These are phyloP conservation scores for Odocoileus virginianus DNA, from an alignment of 2,113 vertebrate genomes.

Conservation along the genomic window DNA sequence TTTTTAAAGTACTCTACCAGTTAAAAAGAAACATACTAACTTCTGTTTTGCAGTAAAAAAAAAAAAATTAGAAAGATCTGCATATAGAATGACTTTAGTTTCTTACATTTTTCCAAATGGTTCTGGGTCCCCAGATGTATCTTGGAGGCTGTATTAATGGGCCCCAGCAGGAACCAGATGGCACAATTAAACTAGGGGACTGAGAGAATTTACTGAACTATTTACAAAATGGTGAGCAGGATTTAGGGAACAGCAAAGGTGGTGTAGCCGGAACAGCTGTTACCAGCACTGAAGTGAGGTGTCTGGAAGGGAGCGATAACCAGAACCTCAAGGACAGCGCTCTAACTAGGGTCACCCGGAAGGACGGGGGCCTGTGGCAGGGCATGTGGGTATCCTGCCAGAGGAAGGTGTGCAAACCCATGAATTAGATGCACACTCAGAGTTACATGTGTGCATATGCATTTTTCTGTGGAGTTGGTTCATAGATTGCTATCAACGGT, in stretches of 20 bases:
- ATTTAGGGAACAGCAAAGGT: neutral
- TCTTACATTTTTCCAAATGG: conserved; percentile 20
- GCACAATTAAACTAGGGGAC: neutral
- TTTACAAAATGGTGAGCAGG: neutral
- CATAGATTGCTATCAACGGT: neutral
- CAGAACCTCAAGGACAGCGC: neutral
- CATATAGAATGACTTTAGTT: neutral
- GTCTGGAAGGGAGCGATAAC: no score
- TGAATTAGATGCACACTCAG: neutral
- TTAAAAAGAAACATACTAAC: neutral
- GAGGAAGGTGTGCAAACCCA: neutral
- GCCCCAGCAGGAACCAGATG: neutral
- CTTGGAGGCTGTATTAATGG: neutral
- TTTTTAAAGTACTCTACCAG: neutral
- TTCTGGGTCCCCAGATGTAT: neutral
- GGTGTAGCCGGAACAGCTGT: neutral
- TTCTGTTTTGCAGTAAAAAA: neutral
- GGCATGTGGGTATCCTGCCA: neutral
- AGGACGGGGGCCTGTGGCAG: neutral
- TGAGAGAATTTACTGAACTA: neutral
- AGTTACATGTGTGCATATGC: neutral
- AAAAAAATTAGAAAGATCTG: neutral
- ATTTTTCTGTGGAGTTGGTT: neutral
- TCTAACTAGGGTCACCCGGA: neutral
- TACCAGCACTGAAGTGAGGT: neutral